phyloP scores from a whole-genome alignment of 2,797 vertebrate species.

The Leptatherina wallacei region DNA sequence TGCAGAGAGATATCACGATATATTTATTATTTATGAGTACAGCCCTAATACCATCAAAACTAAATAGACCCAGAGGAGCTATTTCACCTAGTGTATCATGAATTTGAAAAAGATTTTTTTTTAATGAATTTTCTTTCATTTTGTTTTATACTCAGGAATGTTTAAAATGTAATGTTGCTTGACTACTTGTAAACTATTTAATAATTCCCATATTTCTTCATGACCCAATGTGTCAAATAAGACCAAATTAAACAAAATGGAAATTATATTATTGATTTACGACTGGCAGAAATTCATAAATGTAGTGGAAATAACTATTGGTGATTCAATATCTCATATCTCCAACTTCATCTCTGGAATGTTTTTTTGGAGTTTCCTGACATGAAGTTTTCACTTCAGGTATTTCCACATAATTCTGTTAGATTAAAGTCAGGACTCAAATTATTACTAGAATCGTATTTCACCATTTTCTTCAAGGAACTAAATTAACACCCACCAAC shows the following conservation, averaged over 20 bases:
- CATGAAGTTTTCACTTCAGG: background rate
- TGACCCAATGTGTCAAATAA: conserved; percentile 2
- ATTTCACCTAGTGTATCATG: conserved; percentile 29
- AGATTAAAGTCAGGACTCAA: background rate
- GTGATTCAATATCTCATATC: background rate
- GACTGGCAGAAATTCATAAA: background rate
- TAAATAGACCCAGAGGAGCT: conserved; percentile 65
- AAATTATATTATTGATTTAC: too few species aligned
- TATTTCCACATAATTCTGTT: background rate
- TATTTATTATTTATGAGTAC: conserved; percentile 66
- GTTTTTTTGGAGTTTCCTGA: too few species aligned
- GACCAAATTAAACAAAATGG: background rate
- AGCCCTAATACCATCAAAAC: conserved; percentile 59
- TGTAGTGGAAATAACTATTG: background rate
- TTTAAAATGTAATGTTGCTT: background rate
- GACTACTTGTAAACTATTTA: background rate
- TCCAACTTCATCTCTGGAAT: too few species aligned
- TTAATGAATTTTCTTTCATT: conserved; percentile 7
- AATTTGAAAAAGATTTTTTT: conserved; percentile 22
- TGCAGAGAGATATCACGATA: conserved; percentile 59
- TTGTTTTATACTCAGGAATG: background rate
- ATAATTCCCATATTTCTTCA: too few species aligned
- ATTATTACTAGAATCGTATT: too few species aligned
- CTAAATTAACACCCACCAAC: too few species aligned
- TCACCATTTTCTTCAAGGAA: too few species aligned